These are phyloP conservation scores for Carduelis carduelis DNA, from an alignment of 2,797 vertebrate genomes.

Conservation along the genomic window DNA sequence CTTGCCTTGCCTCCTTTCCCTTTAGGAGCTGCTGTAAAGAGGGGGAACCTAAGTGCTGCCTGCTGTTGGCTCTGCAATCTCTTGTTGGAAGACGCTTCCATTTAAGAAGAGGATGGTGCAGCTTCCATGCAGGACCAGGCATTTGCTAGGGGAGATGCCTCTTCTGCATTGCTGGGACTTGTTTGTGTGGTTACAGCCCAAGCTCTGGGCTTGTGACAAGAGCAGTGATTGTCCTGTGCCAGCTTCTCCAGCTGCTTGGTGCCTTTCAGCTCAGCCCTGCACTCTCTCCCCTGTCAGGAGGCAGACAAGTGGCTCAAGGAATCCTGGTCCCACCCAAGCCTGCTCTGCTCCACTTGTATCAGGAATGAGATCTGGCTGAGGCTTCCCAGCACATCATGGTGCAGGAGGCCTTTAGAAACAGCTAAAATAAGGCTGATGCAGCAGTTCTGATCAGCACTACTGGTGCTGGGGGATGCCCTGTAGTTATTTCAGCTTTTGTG, in stretches of 20 bases:
- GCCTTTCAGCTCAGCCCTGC: accelerated
- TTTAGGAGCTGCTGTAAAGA: neutral
- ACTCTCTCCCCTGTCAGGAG: neutral
- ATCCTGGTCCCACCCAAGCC: neutral
- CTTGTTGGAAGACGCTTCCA: neutral
- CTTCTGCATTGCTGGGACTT: neutral
- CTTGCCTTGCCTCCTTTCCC: neutral
- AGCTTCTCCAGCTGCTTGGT: neutral
- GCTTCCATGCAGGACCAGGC: neutral
- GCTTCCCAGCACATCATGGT: neutral
- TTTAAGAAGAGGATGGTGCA: neutral
- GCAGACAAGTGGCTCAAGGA: neutral
- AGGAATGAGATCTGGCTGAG: neutral
- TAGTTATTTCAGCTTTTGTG: neutral
- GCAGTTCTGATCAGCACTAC: neutral
- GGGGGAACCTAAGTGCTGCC: neutral
- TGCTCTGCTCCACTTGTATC: neutral
- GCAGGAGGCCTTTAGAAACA: neutral
- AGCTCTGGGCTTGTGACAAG: neutral
- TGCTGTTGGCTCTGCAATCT: neutral
- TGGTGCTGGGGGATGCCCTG: too few relatives aligned
- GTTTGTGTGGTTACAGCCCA: neutral
- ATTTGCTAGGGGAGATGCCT: neutral
- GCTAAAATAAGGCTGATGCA: neutral
- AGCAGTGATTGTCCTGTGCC: neutral